Evolutionary conservation across 2,113 vertebrate genomes (phyloP).

Genomic region (Symphodus melops): DNA sequence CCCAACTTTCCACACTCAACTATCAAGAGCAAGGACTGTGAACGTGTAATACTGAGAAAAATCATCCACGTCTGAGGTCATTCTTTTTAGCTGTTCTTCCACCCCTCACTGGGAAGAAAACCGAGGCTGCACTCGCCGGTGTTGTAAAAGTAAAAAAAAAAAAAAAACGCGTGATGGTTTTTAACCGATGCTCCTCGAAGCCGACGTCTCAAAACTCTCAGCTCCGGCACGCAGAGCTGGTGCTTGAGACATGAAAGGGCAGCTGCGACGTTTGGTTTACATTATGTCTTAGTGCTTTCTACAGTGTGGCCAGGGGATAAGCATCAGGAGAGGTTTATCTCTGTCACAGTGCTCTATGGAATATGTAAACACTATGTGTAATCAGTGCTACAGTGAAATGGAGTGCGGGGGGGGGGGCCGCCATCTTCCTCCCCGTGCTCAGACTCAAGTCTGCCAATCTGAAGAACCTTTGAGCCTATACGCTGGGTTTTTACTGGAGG

Average conservation of each 20-base stretch:
- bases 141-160: conserved; percentile 39
- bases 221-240: conserved; percentile 66
- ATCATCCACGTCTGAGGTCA: neutral
- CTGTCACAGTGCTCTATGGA: conserved; percentile 78
- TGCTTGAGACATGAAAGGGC: conserved; percentile 82
- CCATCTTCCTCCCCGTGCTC: conserved; percentile 59
- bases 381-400: conserved; percentile 73
- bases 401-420: conserved; percentile 45
- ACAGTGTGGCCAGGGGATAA: conserved; percentile 81
- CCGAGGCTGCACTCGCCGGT: conserved; percentile 28
- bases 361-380: conserved; percentile 83
- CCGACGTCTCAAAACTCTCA: conserved; percentile 60
- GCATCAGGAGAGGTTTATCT: conserved; percentile 83
- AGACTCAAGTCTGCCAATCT: conserved; percentile 50
- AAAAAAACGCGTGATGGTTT: conserved; percentile 28
- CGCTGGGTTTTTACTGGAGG: neutral
- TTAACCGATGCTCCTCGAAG: conserved; percentile 62
- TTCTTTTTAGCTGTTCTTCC: conserved; percentile 2
- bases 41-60: conserved; percentile 7
- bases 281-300: conserved; percentile 82
- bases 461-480: neutral
- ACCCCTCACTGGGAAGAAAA: conserved; percentile 16
- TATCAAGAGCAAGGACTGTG: conserved; percentile 15
- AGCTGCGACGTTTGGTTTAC: conserved; percentile 79
- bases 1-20: conserved; percentile 44